Base-by-base conservation (phyloP, 2,888 invertebrate genomes). In the Anaspis maculata region DNA sequence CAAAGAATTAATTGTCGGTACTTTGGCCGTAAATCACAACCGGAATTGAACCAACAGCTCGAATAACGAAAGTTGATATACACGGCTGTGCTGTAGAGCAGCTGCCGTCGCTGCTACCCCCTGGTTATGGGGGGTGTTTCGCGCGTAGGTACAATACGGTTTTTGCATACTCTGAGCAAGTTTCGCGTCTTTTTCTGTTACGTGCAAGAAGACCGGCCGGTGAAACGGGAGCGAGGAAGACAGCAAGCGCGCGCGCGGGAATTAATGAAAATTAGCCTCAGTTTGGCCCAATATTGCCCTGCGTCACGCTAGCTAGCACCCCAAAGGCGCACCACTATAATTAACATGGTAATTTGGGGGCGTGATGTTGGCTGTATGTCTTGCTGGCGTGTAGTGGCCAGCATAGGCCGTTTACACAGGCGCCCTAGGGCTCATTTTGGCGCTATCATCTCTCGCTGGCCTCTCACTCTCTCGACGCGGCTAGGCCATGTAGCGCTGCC, bases 291-390 rank as follows among this genome's bases (percentile, higher is more conserved):
- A 58, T 61, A 62, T 60, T 62, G 50, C 59, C 43, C 45, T 37
- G 45, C 42, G 47, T 46, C 62, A 62, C 62, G 62, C 57, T 51
- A 51, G 45, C 51, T 53, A 49, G 55, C 56, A 54, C 55, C 52
- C 56, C 51, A 48, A 52, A 51, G 50, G 52, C 50, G 48, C 49
- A 51, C 48, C 51, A 49, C 59, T 61, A 61, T 65, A 64, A 66
- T 66, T 64, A 66, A 61, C 64, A 65, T 65, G 63, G 62, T 66
- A 65, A 66, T 66, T 64, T 63, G 59, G 63, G 62, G 63, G 64
- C 62, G 64, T 62, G 55, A 57, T 59, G 57, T 62, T 61, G 62
- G 62, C 61, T 58, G 60, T 62, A 59, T 52, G 58, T 61, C 59
- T 61, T 58, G 50, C 52, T 61, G 64, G 64, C 66, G 58, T 64